Base-by-base conservation (phyloP, 2,888 invertebrate species). In the Drosophila subquinaria region DNA sequence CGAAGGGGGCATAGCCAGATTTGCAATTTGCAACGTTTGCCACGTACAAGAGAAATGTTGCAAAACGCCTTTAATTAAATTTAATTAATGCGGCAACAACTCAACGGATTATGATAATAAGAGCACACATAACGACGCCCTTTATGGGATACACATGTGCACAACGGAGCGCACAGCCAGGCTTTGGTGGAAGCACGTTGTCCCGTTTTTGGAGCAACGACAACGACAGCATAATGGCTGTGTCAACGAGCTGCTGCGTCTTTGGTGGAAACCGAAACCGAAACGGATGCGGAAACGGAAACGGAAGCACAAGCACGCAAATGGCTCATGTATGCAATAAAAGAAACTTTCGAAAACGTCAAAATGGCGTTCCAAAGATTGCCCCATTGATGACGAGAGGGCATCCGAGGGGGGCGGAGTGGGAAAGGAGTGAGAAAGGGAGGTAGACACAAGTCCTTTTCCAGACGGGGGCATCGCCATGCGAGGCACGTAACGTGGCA, bases 1-100 rank as follows among this genome's bases (percentile, higher is more conserved):
- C 33, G 35, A 35, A 65, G 50, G 17, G 52, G 60, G 10, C 15
- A 35, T 48, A 38, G 64, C 38, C 45, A 45, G 69, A 43, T 67
- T 60, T 71, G 76, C 78, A 74, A 82, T 90, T 81, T 76, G 79
- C 74, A 73, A 73, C 68, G 68, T 67, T 82, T 60, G 66, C 82
- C 90, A 88, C 90, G 88, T 90, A 82, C 73, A 55, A 52, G 62
- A 56, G 75, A 84, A 80, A 85, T 88, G 79, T 81, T 84, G 81
- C 82, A 83, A 89, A 89, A 81, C 78, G 80, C 82, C 81, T 90
- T 91, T 92, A 90, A 91, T 91, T 91, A 91, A 92, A 92, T 92
- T 91, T 89, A 91, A 92, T 92, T 92, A 92, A 92, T 92, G 79
- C 90, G 73, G 77, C 79, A 70, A 78, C 84, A 89, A 80, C 83